Conservation (phyloP, 2,113 vertebrate genomes). For the Heptranchias perlo region DNA sequence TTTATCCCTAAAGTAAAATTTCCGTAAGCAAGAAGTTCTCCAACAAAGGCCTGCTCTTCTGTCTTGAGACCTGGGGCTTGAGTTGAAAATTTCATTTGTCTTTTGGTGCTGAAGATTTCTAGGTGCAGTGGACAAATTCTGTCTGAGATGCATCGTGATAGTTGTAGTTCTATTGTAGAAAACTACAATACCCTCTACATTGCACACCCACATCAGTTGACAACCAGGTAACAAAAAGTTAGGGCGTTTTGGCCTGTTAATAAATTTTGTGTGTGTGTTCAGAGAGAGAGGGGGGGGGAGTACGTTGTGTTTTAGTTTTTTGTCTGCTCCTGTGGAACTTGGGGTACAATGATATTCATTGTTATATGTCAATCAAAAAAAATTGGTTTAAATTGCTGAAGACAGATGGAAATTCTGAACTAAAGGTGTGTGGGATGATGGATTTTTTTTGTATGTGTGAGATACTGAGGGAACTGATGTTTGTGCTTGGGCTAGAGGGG, state of each 20-base stretch:
- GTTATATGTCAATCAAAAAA: no score
- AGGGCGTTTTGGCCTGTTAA: not conserved
- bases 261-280: not conserved
- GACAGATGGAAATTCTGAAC: no score
- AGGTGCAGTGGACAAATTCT: no score
- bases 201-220: not conserved
- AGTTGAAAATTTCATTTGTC: not conserved
- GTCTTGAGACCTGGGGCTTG: not conserved
- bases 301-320: no score
- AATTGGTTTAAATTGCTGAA: not conserved
- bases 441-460: not conserved
- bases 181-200: not conserved
- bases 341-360: no score
- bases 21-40: no score
- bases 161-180: not conserved
- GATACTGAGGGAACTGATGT: not conserved
- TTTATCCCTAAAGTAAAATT: not conserved
- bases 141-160: not conserved
- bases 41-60: not conserved
- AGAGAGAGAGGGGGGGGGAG: no score
- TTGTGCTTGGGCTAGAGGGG: not conserved
- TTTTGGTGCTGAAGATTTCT: not conserved
- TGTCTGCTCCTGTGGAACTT: no score
- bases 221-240: not conserved
- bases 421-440: not conserved